These are phyloP conservation scores for Sycophila sp. DNA, from an alignment of 1,140 invertebrate genomes.

Conservation along the genomic window DNA sequence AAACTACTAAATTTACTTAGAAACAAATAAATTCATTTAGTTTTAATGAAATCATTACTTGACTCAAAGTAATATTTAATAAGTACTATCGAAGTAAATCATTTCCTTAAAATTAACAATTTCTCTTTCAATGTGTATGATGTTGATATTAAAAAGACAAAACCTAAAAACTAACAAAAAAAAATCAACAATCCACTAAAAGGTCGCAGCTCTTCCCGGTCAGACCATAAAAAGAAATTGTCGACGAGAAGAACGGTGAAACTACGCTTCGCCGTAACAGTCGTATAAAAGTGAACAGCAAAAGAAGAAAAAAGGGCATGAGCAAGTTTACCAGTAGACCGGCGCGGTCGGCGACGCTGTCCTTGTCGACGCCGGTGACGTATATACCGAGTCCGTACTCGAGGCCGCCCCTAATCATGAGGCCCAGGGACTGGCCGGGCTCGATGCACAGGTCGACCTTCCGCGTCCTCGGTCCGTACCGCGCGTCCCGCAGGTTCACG, in stretches of 20 bases:
- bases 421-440: slow-evolving; percentile 86
- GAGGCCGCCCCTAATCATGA: slow-evolving; percentile 93
- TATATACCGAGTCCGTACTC: slow-evolving; percentile 96
- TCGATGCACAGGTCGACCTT: slow-evolving; percentile 87
- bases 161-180: not conserved
- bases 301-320: not conserved
- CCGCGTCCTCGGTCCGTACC: slow-evolving; percentile 59
- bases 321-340: slow-evolving; percentile 80
- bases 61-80: no score
- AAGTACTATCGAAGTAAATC: no score
- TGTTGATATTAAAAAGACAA: not conserved
- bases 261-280: no score
- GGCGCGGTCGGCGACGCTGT: slow-evolving; percentile 88
- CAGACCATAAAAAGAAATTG: not conserved
- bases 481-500: slow-evolving; percentile 58
- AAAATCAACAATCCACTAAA: not conserved
- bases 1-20: no score
- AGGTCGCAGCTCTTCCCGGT: no score
- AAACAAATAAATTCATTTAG: no score
- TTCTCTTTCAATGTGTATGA: no score
- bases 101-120: no score
- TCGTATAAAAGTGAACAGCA: not conserved
- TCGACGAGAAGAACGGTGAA: not conserved
- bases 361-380: slow-evolving; percentile 92
- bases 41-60: no score